Percentiles rank a stretch among this genome's conserved stretches.
These are phyloP conservation scores for Drosophila novamexicana DNA, from an alignment of 1,140 invertebrate species.

Conservation along the genomic window DNA sequence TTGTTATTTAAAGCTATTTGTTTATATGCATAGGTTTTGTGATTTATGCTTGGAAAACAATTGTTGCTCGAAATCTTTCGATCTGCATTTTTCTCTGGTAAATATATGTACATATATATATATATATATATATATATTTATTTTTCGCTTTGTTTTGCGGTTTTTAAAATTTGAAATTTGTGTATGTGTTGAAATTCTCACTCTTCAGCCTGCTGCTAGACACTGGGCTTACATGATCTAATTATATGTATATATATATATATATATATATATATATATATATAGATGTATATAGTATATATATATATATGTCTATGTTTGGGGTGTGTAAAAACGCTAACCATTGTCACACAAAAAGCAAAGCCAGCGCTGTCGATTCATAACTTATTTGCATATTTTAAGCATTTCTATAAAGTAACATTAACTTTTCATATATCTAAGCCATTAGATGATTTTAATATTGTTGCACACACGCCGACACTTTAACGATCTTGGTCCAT, in stretches of 20 bases:
- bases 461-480: slow-evolving; percentile 53
- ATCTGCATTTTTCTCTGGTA: slow-evolving; percentile 7
- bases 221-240: slow-evolving; percentile 67
- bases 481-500: slow-evolving; percentile 67
- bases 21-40: slow-evolving; percentile 74
- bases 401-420: slow-evolving; percentile 76
- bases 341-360: slow-evolving; percentile 73
- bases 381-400: slow-evolving; percentile 61
- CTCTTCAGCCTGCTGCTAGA: slow-evolving; percentile 76
- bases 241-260: slow-evolving; percentile 45
- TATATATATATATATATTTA: slow-evolving; percentile 2
- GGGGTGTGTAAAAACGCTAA: slow-evolving; percentile 61
- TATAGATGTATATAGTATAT: slow-evolving; percentile 23
- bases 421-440: slow-evolving; percentile 55
- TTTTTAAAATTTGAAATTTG: slow-evolving; percentile 59
- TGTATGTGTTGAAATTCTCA: slow-evolving; percentile 66
- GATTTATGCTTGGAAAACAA: slow-evolving; percentile 72
- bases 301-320: slow-evolving; percentile 41
- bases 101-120: slow-evolving; percentile 12
- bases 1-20: slow-evolving; percentile 79
- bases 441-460: slow-evolving; percentile 56
- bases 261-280: slow-evolving; percentile 39
- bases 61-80: slow-evolving; percentile 47
- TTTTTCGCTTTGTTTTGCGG: slow-evolving; percentile 8
- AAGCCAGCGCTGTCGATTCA: slow-evolving; percentile 58